Percentiles rank a stretch among this genome's conserved stretches.
These are phyloP conservation scores for Andrena camellia DNA, from an alignment of 2,888 invertebrate genomes.

Conservation along the genomic window DNA sequence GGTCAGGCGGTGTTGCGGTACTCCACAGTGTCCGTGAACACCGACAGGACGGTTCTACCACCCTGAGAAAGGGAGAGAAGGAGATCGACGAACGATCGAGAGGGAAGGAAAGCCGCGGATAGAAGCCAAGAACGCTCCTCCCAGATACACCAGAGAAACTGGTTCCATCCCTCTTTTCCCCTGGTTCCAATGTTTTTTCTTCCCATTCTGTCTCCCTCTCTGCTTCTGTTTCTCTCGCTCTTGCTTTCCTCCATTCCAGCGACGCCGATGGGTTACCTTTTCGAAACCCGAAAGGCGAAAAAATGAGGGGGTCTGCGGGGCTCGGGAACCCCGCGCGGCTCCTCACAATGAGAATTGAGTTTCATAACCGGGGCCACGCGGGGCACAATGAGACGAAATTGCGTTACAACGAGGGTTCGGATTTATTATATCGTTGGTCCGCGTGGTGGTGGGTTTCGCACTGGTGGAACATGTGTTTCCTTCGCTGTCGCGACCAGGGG, in stretches of 20 bases:
- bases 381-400: slow-evolving; percentile 80
- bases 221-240: not conserved
- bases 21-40: slow-evolving; percentile 30
- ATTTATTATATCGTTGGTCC: slow-evolving; percentile 75
- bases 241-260: not conserved
- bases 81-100: slow-evolving; percentile 1
- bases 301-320: slow-evolving; percentile 43
- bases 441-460: slow-evolving; percentile 52
- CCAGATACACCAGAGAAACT: slow-evolving; percentile 52
- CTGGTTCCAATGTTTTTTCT: slow-evolving; percentile 18
- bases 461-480: slow-evolving; percentile 80
- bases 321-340: slow-evolving; percentile 42
- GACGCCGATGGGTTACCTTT: slow-evolving; percentile 55
- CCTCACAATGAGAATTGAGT: slow-evolving; percentile 80
- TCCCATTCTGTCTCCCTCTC: not conserved
- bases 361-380: slow-evolving; percentile 77
- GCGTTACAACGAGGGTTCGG: slow-evolving; percentile 81
- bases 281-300: slow-evolving; percentile 48
- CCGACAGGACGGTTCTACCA: not conserved
- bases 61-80: slow-evolving; percentile 35
- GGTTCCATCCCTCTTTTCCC: slow-evolving; percentile 58
- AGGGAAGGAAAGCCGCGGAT: slow-evolving; percentile 25
- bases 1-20: slow-evolving; percentile 42
- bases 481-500: slow-evolving; percentile 70
- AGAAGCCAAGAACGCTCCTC: slow-evolving; percentile 33